Percentiles rank a stretch among this genome's conserved stretches.
Conservation (phyloP, 2,888 invertebrate species). For the Drosophila macrospina region DNA sequence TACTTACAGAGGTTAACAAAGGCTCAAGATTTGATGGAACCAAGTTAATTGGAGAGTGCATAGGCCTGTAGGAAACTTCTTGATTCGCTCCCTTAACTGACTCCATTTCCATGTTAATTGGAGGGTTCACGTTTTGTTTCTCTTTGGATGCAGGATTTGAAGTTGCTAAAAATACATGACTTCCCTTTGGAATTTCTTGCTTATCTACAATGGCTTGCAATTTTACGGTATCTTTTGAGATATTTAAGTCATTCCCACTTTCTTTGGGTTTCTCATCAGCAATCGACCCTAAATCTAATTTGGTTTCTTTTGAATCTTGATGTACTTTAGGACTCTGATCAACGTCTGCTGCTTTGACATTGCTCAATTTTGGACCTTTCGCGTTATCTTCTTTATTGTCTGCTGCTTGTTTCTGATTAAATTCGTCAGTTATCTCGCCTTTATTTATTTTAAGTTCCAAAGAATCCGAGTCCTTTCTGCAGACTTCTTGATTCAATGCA, state of each 20-base stretch:
- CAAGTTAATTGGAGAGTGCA: background rate
- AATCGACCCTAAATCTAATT: background rate
- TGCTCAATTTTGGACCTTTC: background rate
- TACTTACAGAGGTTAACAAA: conserved; percentile 26
- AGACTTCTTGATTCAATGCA: background rate
- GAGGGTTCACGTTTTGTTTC: too few species aligned
- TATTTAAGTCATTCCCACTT: background rate
- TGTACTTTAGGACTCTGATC: background rate
- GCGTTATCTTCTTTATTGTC: background rate
- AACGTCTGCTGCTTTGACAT: background rate
- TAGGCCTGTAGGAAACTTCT: too few species aligned
- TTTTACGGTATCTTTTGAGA: too few species aligned
- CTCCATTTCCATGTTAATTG: background rate
- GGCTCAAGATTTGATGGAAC: background rate
- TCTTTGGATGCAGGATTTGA: background rate
- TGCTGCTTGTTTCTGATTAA: background rate
- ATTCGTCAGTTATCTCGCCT: background rate
- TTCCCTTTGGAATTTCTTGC: background rate
- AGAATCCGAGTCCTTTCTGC: background rate
- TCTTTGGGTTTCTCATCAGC: background rate
- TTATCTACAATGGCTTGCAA: background rate
- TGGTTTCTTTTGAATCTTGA: background rate
- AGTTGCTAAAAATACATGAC: background rate
- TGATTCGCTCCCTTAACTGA: too few species aligned
- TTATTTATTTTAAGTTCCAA: background rate